Percentiles rank a stretch among this genome's conserved stretches.
Conservation (phyloP, 2,113 vertebrate species). For the Collichthys lucidus region DNA sequence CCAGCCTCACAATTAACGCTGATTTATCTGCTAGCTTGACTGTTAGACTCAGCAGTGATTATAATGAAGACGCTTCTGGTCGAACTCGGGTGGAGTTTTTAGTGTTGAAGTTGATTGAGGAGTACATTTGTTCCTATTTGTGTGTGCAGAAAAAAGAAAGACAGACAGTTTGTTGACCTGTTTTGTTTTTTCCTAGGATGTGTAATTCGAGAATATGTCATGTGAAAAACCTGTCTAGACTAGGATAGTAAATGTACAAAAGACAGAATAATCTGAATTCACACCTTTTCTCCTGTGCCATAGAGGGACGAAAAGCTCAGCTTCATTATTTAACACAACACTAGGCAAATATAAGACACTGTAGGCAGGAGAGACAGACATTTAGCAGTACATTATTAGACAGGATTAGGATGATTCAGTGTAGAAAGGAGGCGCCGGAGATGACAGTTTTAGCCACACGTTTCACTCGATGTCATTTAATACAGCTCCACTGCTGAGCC, state of each 20-base stretch:
- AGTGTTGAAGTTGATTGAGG: constrained; percentile 20
- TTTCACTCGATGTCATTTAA: constrained; percentile 77
- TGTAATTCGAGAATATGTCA: neutral
- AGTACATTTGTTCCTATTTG: constrained; percentile 2
- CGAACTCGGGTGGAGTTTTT: constrained; percentile 35
- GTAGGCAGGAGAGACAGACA: constrained; percentile 54
- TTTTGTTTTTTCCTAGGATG: neutral
- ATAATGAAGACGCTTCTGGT: constrained; percentile 51
- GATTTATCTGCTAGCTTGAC: constrained; percentile 57
- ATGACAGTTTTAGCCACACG: constrained; percentile 72
- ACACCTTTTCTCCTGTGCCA: constrained; percentile 15
- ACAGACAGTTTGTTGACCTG: neutral
- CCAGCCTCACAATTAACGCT: constrained; percentile 66
- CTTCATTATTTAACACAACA: constrained; percentile 66
- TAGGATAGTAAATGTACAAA: neutral
- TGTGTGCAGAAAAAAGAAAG: constrained; percentile 3
- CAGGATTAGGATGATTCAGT: constrained; percentile 73
- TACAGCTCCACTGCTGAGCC: constrained; percentile 47
- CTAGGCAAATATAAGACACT: constrained; percentile 47
- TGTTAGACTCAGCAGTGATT: constrained; percentile 44
- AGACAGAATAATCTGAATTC: constrained; percentile 5
- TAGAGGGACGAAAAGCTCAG: constrained; percentile 38
- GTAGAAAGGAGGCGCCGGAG: constrained; percentile 58
- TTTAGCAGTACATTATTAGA: constrained; percentile 71
- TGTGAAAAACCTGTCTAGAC: neutral